phyloP scores from a whole-genome alignment of 2,888 invertebrate species.

The Cloeon dipterum region DNA sequence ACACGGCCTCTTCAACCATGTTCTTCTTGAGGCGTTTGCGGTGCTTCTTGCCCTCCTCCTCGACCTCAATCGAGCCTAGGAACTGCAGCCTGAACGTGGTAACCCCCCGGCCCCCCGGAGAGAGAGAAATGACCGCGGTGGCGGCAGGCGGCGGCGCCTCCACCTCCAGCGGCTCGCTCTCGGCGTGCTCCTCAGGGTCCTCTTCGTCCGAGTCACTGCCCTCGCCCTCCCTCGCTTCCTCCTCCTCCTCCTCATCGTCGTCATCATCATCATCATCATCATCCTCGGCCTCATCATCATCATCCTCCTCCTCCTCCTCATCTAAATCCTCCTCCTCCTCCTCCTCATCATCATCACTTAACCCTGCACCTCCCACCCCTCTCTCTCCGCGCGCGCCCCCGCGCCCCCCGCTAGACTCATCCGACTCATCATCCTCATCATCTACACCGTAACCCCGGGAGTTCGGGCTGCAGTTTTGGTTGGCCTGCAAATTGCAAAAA shows the following conservation, averaged over 20 bases:
- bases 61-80: slow-evolving; percentile 67
- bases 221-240: slow-evolving; percentile 1
- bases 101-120: slow-evolving; percentile 28
- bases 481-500: slow-evolving; percentile 7
- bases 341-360: too few relatives aligned
- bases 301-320: background rate
- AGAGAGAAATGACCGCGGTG: slow-evolving; percentile 12
- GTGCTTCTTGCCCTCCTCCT: slow-evolving; percentile 42
- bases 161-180: slow-evolving; percentile 2
- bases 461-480: slow-evolving; percentile 7
- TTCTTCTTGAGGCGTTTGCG: slow-evolving; percentile 64
- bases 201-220: background rate
- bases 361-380: background rate
- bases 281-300: background rate
- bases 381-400: background rate
- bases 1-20: slow-evolving; percentile 72
- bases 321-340: slow-evolving; percentile 2
- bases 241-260: slow-evolving; percentile 8
- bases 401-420: slow-evolving; percentile 2
- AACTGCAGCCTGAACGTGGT: slow-evolving; percentile 61
- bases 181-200: slow-evolving; percentile 10
- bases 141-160: slow-evolving; percentile 10
- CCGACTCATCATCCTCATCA: slow-evolving; percentile 5
- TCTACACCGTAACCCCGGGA: slow-evolving; percentile 6
- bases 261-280: slow-evolving; percentile 1